Conservation (phyloP, 2,113 vertebrate genomes). For the Cercocebus atys region DNA sequence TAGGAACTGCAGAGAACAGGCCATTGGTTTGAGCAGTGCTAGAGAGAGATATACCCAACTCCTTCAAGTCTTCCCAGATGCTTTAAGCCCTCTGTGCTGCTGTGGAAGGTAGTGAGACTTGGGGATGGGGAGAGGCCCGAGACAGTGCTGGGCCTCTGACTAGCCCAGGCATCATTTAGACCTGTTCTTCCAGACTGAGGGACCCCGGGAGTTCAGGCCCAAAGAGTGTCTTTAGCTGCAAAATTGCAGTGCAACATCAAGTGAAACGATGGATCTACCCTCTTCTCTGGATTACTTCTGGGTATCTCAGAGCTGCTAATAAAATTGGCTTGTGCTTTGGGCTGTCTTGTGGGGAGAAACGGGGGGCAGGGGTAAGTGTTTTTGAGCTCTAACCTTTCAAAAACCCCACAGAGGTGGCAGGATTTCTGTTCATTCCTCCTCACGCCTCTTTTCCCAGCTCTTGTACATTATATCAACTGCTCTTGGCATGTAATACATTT, state of each 20-base stretch:
- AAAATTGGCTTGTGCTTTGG: constrained; percentile 17
- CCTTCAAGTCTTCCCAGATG: not conserved
- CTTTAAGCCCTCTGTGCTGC: not conserved
- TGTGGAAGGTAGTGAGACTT: not conserved
- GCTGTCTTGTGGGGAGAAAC: not conserved
- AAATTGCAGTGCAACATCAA: not conserved
- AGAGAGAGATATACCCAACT: not conserved
- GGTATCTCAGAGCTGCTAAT: constrained; percentile 7
- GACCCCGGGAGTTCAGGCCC: not conserved
- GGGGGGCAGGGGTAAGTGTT: not conserved
- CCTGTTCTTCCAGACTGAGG: not conserved
- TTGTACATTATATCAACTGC: not conserved
- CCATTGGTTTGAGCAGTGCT: not conserved
- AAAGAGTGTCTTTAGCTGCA: constrained; percentile 1
- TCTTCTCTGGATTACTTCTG: constrained; percentile 18
- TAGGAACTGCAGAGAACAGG: not conserved
- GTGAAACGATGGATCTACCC: not conserved
- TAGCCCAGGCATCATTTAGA: not conserved
- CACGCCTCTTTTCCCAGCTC: not conserved
- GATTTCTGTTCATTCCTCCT: not conserved
- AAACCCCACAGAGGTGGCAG: not conserved
- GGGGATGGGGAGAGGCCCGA: no score
- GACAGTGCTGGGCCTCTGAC: not conserved
- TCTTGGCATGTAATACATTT: not conserved
- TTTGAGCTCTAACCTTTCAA: constrained; percentile 31